A percentile compares a stretch with the other conserved stretches of the same genome.
These are phyloP conservation scores for Steinernema feltiae DNA, from an alignment of 1,140 invertebrate genomes.

Conservation along the genomic window DNA sequence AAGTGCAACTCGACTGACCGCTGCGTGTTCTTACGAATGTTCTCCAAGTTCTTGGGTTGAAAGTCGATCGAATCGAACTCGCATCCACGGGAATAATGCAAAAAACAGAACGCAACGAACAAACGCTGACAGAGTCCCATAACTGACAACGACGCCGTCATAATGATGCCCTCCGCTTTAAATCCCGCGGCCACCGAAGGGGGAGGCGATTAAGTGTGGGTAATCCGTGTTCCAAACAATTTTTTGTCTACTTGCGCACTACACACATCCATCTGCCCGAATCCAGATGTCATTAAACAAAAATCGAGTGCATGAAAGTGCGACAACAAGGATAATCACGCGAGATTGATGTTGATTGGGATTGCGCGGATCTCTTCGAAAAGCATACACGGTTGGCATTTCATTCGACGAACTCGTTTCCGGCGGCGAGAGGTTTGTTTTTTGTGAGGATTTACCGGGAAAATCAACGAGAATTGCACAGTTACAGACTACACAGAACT, in stretches of 20 bases:
- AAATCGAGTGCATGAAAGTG: too few species aligned
- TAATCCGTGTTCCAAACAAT: not conserved
- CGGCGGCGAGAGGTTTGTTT: too few species aligned
- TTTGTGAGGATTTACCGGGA: too few species aligned
- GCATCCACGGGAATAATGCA: not conserved
- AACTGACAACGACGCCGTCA: not conserved
- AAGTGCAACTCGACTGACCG: not conserved
- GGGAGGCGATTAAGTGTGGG: not conserved
- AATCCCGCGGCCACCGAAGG: not conserved
- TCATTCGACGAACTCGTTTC: too few species aligned
- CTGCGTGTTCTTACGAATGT: not conserved
- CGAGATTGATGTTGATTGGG: too few species aligned
- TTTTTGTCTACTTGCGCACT: not conserved
- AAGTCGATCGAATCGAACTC: not conserved
- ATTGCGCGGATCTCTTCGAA: too few species aligned
- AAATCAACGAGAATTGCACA: too few species aligned
- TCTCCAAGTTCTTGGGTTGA: not conserved
- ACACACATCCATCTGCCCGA: too few species aligned
- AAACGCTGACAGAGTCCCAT: not conserved
- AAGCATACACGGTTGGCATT: too few species aligned
- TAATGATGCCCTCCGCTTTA: not conserved
- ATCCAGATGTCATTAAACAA: too few species aligned
- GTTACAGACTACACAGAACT: too few species aligned
- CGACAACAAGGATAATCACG: too few species aligned
- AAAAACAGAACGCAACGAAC: not conserved